Conservation (phyloP, 2,888 invertebrate genomes). For the Caenorhabditis sp. region DNA sequence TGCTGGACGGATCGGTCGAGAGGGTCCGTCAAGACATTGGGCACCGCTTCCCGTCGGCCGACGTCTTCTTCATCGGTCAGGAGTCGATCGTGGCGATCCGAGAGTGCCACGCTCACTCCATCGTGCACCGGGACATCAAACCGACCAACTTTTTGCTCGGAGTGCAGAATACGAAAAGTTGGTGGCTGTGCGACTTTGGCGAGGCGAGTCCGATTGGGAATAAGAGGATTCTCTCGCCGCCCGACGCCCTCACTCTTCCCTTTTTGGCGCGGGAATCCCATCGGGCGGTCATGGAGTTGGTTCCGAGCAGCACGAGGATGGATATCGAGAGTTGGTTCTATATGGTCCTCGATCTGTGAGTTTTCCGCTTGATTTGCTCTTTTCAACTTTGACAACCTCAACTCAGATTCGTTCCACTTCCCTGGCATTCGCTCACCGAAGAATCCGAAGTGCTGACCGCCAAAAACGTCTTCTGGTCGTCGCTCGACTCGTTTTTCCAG, state of each 20-base stretch:
- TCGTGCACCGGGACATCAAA: conserved; percentile 37
- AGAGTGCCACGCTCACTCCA: not conserved
- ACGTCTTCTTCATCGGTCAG: conserved; percentile 6
- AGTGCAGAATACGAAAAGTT: not conserved
- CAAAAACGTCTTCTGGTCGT: not conserved
- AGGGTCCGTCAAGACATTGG: conserved; percentile 18
- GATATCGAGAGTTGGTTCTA: conserved; percentile 32
- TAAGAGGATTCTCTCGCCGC: not conserved
- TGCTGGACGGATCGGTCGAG: conserved; percentile 15
- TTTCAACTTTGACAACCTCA: not conserved
- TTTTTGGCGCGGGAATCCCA: not conserved
- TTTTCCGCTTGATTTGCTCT: not conserved
- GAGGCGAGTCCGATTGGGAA: not conserved
- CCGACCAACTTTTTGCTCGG: conserved; percentile 22
- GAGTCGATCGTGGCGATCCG: conserved; percentile 7
- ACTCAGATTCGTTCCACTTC: not conserved
- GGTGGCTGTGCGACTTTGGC: conserved; percentile 28
- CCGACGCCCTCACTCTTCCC: conserved; percentile 10
- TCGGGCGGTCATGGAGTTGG: not conserved
- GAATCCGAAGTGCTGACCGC: not conserved
- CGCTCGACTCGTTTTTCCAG: not conserved
- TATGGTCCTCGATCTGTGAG: conserved; percentile 11
- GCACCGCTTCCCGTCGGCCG: not conserved
- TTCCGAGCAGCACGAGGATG: not conserved
- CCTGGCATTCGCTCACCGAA: not conserved